These are phyloP conservation scores for Radopholus similis DNA, from an alignment of 1,140 invertebrate species.

Conservation along the genomic window DNA sequence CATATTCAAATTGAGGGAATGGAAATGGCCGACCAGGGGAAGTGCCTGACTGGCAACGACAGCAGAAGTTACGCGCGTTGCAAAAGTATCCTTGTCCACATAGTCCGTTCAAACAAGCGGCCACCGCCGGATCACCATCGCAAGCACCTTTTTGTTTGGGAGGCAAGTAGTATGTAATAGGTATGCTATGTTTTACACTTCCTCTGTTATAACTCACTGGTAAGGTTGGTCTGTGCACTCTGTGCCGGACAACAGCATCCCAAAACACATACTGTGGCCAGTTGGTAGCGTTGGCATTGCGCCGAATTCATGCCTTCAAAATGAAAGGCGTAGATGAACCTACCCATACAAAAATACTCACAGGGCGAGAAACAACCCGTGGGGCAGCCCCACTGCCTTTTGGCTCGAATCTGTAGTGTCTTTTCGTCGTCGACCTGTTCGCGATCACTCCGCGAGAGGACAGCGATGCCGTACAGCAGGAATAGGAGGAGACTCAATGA, in stretches of 20 bases:
- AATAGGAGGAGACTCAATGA: not conserved
- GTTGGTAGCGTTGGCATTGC: slow-evolving; percentile 41
- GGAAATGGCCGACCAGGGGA: slow-evolving; percentile 27
- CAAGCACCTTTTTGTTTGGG: slow-evolving; percentile 42
- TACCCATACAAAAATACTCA: not conserved
- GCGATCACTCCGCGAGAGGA: not conserved
- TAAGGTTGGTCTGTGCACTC: slow-evolving; percentile 32
- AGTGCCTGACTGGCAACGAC: slow-evolving; percentile 46
- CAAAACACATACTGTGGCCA: slow-evolving; percentile 42
- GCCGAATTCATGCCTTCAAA: slow-evolving; percentile 26
- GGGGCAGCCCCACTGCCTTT: slow-evolving; percentile 36
- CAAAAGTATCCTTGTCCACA: slow-evolving; percentile 49
- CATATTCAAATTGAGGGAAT: not conserved
- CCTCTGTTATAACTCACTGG: slow-evolving; percentile 14
- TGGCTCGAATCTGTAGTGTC: slow-evolving; percentile 6
- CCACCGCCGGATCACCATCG: slow-evolving; percentile 45
- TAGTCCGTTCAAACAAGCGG: slow-evolving; percentile 40
- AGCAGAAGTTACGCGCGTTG: slow-evolving; percentile 44
- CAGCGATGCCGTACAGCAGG: not conserved
- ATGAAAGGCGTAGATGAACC: not conserved
- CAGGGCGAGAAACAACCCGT: slow-evolving; percentile 33
- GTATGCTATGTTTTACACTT: not conserved
- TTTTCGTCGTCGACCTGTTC: not conserved
- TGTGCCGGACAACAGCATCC: slow-evolving; percentile 38
- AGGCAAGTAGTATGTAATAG: not conserved